These are phyloP conservation scores for Aldrovandia affinis DNA, from an alignment of 2,797 vertebrate species.

Conservation along the genomic window DNA sequence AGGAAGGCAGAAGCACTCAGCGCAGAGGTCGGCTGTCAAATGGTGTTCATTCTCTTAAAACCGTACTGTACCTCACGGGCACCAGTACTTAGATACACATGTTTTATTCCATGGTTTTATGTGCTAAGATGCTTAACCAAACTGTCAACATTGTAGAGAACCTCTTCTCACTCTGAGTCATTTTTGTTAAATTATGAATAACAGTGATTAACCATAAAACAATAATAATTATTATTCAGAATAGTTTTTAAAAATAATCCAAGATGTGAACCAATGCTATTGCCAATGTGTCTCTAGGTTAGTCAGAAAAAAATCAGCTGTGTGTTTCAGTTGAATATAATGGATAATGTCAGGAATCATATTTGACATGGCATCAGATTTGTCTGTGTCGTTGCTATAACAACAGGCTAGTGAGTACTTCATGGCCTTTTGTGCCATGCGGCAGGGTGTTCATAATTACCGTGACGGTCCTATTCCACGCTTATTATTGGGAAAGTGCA, in stretches of 20 bases:
- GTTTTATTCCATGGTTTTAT: neutral
- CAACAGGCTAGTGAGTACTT: constrained; percentile 12
- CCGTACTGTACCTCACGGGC: neutral
- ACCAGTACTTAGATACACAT: neutral
- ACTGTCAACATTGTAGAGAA: neutral
- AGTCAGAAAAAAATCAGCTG: neutral
- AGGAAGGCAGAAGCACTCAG: neutral
- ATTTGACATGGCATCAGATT: constrained; percentile 20
- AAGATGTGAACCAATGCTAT: neutral
- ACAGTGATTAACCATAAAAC: no score
- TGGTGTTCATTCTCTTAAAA: neutral
- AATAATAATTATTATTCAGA: neutral
- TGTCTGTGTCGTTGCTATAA: constrained; percentile 16
- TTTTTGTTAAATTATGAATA: neutral
- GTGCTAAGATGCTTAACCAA: neutral
- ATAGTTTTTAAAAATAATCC: neutral
- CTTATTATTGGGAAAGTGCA: neutral
- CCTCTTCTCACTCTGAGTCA: neutral
- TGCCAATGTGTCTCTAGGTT: neutral
- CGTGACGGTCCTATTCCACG: constrained; percentile 15
- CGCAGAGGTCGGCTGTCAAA: neutral
- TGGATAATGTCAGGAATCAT: neutral
- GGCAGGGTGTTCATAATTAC: neutral
- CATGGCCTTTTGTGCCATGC: constrained; percentile 9
- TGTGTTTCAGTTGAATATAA: constrained; percentile 3